Conservation (phyloP, 2,797 vertebrate species). For the Ptychobarbus kaznakovi region DNA sequence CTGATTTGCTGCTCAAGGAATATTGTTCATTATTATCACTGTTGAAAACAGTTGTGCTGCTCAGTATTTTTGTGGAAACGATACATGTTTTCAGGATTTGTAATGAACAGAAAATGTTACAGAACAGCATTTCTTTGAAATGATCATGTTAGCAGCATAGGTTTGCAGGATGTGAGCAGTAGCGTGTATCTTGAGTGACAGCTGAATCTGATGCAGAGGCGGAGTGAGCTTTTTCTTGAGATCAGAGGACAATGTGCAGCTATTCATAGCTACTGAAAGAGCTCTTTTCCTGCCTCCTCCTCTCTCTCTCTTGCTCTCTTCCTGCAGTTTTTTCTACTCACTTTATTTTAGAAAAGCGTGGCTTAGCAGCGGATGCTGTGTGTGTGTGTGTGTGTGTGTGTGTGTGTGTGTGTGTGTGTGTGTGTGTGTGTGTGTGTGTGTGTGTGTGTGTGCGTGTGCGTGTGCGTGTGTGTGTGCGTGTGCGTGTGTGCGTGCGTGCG, state of each 20-base stretch:
- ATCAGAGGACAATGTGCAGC: slow-evolving; percentile 49
- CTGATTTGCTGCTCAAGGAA: not conserved
- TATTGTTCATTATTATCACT: not conserved
- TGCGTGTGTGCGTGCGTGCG: too few species aligned
- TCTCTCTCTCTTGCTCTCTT: not conserved
- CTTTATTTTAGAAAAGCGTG: slow-evolving; percentile 32
- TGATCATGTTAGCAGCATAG: not conserved
- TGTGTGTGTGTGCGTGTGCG: too few species aligned
- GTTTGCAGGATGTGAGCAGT: not conserved
- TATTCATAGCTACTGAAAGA: slow-evolving; percentile 54
- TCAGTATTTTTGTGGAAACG: not conserved
- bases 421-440: too few species aligned
- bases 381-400: not conserved
- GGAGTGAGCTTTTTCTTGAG: slow-evolving; percentile 31
- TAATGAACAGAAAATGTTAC: not conserved
- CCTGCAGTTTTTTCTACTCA: not conserved
- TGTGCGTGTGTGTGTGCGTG: too few species aligned
- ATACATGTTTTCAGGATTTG: not conserved
- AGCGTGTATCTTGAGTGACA: slow-evolving; percentile 5
- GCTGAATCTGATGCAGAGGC: slow-evolving; percentile 10
- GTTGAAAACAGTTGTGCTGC: not conserved
- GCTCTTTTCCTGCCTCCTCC: slow-evolving; percentile 11
- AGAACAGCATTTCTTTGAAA: not conserved
- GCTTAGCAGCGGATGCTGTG: slow-evolving; percentile 52
- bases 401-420: too few species aligned